Base-by-base conservation (phyloP, 2,888 invertebrate species). In the Caenorhabditis parvicauda region DNA sequence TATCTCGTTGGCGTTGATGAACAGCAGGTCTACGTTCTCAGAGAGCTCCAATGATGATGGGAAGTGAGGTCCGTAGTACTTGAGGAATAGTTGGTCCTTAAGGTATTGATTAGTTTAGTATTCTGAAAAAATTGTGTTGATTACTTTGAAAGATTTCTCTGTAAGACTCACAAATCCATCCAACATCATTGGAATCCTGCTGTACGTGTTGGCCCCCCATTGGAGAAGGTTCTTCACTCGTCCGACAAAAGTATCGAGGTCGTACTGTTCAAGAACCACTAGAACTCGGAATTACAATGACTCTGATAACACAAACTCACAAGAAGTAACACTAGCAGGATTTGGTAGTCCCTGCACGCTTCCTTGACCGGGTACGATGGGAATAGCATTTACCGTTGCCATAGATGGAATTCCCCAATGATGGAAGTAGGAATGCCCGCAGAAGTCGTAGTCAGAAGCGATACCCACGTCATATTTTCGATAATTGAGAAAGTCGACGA, bases 1-100 rank as follows among this genome's bases (percentile, higher is more conserved):
- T 0, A 76, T 24, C 46, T 75, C 75, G 47, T 76, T 57, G 21
- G 71, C 64, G 42, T 75, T 75, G 24, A 74, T 27, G 22, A 75
- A 75, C 9, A 60, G 29, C 21, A 65, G 9, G 45, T 59, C 58
- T 27, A 53, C 37, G 0, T 53, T 43, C 29, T 43, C 32, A 7
- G 25, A 32, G 0, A 57, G 37, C 17, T 46, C 37, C 7, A 46
- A 29, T 2, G 41, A 22, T 22, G 37, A 22, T 19, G 50, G 51
- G 21, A 57, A 57, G 32, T 51, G 27, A 3, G 17, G 6, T 3
- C 57, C 57, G 46, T 54, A 57, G n/a, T 17, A 29, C 24, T 44
- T 32, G 25, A 44, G 21, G 17, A 41, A 50, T 7, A 51, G 32
- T 5, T 29, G 37, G 14, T 38, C 45, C 51, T 57, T 25, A 29